phyloP scores from a whole-genome alignment of 2,113 vertebrate genomes.

The Gasterosteus aculeatus region DNA sequence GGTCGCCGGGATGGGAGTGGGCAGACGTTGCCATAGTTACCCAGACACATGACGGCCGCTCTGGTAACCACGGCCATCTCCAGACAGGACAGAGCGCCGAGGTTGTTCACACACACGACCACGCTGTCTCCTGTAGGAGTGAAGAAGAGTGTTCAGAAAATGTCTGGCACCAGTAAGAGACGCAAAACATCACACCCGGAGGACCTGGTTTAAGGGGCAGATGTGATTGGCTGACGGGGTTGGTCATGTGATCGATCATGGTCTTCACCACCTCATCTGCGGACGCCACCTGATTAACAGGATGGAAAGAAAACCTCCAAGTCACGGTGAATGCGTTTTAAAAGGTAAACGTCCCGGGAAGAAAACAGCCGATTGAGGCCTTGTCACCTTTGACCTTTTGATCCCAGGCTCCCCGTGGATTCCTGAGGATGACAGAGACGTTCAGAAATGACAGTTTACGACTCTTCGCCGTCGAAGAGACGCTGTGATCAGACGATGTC shows the following conservation, averaged over 20 bases:
- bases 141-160: not conserved
- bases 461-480: not conserved
- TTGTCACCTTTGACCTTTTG: constrained; percentile 87
- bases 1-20: not conserved
- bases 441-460: not conserved
- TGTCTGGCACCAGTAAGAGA: not conserved
- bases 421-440: constrained; percentile 73
- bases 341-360: not conserved
- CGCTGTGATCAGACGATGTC: not conserved
- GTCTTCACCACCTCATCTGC: constrained; percentile 86
- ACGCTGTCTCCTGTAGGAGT: constrained; percentile 81
- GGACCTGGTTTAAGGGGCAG: constrained; percentile 84
- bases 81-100: constrained; percentile 92
- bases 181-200: not conserved
- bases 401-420: constrained; percentile 95
- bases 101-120: constrained; percentile 92
- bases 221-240: constrained; percentile 82
- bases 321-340: not conserved
- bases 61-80: constrained; percentile 89
- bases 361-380: too few species aligned
- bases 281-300: constrained; percentile 77
- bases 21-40: constrained; percentile 75
- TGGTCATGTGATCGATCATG: constrained; percentile 92
- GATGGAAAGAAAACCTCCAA: not conserved
- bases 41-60: constrained; percentile 81